These are phyloP conservation scores for Turritopsis rubra DNA, from an alignment of 30 jellyfish, hydroid and myxozoan species.

Conservation along the genomic window DNA sequence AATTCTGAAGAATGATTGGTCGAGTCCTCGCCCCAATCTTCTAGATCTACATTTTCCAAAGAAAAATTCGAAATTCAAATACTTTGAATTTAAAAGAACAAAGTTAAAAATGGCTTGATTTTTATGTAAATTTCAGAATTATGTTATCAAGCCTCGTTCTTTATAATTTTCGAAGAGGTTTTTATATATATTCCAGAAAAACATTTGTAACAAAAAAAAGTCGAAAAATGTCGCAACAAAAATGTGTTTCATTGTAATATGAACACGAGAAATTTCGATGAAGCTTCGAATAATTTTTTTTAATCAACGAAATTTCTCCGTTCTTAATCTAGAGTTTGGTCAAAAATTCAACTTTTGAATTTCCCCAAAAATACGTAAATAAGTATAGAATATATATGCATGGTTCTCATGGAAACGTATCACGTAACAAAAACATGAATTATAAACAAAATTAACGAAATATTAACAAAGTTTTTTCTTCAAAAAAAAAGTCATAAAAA, in stretches of 20 bases:
- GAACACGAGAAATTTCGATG: not conserved
- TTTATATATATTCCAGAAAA: no score
- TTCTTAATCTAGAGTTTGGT: no score
- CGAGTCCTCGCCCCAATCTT: not conserved
- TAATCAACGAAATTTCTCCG: not conserved
- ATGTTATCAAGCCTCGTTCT: no score
- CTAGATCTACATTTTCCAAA: not conserved
- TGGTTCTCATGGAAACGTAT: not conserved
- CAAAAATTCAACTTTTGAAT: not conserved
- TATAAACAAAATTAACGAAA: not conserved
- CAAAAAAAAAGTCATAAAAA: not conserved
- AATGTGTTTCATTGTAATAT: no score
- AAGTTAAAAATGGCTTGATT: not conserved
- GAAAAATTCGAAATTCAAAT: not conserved
- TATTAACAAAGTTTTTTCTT: not conserved
- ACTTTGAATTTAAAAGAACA: not conserved
- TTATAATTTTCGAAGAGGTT: no score
- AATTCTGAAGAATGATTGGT: not conserved
- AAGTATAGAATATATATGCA: not conserved
- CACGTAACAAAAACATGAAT: not conserved
- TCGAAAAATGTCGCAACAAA: no score
- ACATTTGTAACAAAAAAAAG: no score
- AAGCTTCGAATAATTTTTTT: not conserved
- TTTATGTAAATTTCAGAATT: not conserved
- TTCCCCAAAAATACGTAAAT: not conserved